A percentile compares a stretch with the other conserved stretches of the same genome.
Evolutionary conservation across 2,888 invertebrate genomes (phyloP).

Genomic region (Drosophila neonasuta): DNA sequence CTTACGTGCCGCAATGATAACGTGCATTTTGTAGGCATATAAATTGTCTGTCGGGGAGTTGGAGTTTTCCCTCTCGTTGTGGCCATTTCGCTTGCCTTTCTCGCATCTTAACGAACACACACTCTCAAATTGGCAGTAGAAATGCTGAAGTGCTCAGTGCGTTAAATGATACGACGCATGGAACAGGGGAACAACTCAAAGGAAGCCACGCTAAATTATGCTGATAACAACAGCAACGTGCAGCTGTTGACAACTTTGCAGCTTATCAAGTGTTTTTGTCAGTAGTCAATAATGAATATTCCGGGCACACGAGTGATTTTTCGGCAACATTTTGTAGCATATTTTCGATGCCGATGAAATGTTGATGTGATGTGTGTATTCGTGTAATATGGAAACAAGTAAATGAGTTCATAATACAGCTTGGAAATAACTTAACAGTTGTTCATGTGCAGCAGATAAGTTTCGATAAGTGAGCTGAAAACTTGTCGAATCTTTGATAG

Average conservation of each 20-base stretch:
- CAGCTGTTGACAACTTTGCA: slow-evolving; percentile 53
- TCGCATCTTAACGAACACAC: background rate
- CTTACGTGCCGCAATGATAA: slow-evolving; percentile 69
- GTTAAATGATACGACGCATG: slow-evolving; percentile 23
- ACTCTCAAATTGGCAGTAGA: slow-evolving; percentile 29
- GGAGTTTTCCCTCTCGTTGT: slow-evolving; percentile 6
- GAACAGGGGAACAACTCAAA: background rate
- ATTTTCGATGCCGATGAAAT: slow-evolving; percentile 38
- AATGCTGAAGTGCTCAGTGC: slow-evolving; percentile 27
- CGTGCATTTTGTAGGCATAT: slow-evolving; percentile 57
- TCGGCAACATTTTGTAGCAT: slow-evolving; percentile 48
- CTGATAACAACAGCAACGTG: slow-evolving; percentile 63
- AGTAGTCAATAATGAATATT: slow-evolving; percentile 46
- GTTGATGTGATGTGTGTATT: background rate
- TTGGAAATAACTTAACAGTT: slow-evolving; percentile 13
- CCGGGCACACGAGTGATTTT: slow-evolving; percentile 33
- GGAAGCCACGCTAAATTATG: slow-evolving; percentile 42
- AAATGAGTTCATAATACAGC: slow-evolving; percentile 19
- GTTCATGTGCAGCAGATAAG: background rate
- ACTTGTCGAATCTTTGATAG: background rate
- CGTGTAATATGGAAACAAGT: slow-evolving; percentile 8
- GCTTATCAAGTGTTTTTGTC: slow-evolving; percentile 46
- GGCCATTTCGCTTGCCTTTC: slow-evolving; percentile 12
- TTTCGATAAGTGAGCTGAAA: background rate
- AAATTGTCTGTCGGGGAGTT: slow-evolving; percentile 35